These are phyloP conservation scores for Pharmacophagus antenor DNA, from an alignment of 2,888 invertebrate genomes.

Conservation along the genomic window DNA sequence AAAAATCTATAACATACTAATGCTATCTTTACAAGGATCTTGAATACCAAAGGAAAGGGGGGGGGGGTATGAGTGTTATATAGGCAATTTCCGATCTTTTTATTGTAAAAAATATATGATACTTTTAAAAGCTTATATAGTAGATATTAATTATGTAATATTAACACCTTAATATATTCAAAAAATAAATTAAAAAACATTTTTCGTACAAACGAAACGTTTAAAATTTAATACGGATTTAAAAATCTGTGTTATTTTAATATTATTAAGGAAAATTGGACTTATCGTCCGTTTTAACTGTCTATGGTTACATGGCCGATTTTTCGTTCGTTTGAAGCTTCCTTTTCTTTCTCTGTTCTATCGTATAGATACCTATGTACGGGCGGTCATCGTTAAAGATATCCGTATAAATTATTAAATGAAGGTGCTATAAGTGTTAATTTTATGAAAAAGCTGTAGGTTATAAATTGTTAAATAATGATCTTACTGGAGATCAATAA, in stretches of 20 bases:
- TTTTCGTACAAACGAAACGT: too few species aligned
- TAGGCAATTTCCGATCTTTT: too few species aligned
- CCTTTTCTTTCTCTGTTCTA: conserved; percentile 71
- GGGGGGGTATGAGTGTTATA: too few species aligned
- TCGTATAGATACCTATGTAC: conserved; percentile 68
- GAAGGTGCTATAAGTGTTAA: conserved; percentile 80
- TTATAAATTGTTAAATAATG: conserved; percentile 85
- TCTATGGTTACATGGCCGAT: conserved; percentile 67
- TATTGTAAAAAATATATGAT: too few species aligned
- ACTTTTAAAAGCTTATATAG: too few species aligned
- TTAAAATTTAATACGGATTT: neutral
- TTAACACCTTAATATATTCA: too few species aligned
- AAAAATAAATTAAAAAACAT: too few species aligned
- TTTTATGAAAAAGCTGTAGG: conserved; percentile 79
- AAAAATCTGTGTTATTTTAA: neutral
- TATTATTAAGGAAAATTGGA: neutral
- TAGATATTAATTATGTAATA: too few species aligned
- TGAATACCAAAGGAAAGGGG: too few species aligned
- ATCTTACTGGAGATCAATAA: conserved; percentile 99
- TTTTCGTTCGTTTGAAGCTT: conserved; percentile 69
- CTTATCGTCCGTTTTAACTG: conserved; percentile 12
- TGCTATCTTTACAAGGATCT: too few species aligned
- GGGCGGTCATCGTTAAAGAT: conserved; percentile 74
- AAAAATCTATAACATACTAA: too few species aligned
- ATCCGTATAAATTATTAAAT: conserved; percentile 76